phyloP scores from a whole-genome alignment of 2,888 invertebrate genomes.

The Isotomurus palustris region DNA sequence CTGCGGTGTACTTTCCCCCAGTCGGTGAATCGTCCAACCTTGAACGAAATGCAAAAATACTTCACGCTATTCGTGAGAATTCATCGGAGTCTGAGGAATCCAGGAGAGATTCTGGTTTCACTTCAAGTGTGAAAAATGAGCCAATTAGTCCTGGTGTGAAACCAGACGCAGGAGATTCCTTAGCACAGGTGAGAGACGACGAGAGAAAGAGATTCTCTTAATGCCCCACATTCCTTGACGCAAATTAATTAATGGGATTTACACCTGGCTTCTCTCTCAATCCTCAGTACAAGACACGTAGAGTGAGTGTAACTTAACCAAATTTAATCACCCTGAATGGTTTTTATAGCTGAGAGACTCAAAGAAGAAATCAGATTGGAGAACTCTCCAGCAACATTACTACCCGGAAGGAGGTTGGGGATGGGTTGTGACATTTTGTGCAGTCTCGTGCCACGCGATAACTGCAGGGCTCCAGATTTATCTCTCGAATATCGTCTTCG shows the following conservation, averaged over 20 bases:
- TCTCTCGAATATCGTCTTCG: conserved; percentile 36
- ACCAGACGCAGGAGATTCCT: no score
- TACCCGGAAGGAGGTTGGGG: conserved; percentile 87
- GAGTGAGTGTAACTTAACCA: no score
- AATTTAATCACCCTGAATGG: neutral
- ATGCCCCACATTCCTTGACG: no score
- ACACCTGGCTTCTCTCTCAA: no score
- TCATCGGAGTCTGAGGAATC: conserved; percentile 19
- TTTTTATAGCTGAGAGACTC: conserved; percentile 24
- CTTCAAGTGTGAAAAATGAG: conserved; percentile 8
- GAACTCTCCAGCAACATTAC: conserved; percentile 63
- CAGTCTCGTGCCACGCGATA: conserved; percentile 67
- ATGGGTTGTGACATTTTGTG: conserved; percentile 71
- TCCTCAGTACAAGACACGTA: no score
- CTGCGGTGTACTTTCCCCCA: conserved; percentile 27
- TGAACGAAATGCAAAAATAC: neutral
- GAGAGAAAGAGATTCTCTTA: no score
- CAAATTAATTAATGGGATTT: no score
- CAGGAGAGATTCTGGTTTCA: conserved; percentile 2
- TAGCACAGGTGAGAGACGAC: no score
- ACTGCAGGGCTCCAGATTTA: conserved; percentile 69
- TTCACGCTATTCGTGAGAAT: conserved; percentile 20
- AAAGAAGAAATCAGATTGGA: conserved; percentile 43
- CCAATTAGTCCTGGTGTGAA: no score
- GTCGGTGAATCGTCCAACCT: neutral